These are phyloP conservation scores for Anoplophora glabripennis DNA, from an alignment of 1,140 invertebrate genomes.

Conservation along the genomic window DNA sequence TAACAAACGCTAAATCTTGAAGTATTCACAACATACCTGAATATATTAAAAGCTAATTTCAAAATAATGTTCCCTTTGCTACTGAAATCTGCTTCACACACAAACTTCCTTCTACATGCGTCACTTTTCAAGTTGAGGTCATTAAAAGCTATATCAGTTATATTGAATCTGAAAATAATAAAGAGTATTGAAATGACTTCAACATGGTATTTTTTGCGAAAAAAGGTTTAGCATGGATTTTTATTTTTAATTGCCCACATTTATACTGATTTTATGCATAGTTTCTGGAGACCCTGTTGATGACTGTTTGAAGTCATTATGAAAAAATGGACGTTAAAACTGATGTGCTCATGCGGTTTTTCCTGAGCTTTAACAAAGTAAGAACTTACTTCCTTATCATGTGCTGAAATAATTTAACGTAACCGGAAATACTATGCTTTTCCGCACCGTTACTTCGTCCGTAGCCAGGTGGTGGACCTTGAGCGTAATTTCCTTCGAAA, in stretches of 20 bases:
- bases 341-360: no score
- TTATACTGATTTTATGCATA: not conserved
- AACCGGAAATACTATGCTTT: not conserved
- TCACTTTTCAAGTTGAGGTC: constrained; percentile 36
- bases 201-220: not conserved
- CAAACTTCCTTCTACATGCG: constrained; percentile 41
- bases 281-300: not conserved
- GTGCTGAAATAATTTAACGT: not conserved
- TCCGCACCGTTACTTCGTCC: not conserved
- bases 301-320: not conserved
- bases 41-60: constrained; percentile 27
- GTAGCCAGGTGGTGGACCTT: not conserved
- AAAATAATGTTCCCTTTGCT: constrained; percentile 31
- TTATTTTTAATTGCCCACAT: not conserved
- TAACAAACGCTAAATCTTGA: not conserved
- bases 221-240: not conserved
- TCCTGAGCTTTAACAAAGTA: no score
- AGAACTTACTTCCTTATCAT: not conserved
- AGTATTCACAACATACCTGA: constrained; percentile 30
- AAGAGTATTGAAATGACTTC: constrained; percentile 4
- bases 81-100: constrained; percentile 40
- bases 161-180: constrained; percentile 37
- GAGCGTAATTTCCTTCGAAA: not conserved
- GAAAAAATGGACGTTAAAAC: no score
- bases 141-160: constrained; percentile 40